phyloP scores from a whole-genome alignment of 2,888 invertebrate species.

The Troides aeacus region DNA sequence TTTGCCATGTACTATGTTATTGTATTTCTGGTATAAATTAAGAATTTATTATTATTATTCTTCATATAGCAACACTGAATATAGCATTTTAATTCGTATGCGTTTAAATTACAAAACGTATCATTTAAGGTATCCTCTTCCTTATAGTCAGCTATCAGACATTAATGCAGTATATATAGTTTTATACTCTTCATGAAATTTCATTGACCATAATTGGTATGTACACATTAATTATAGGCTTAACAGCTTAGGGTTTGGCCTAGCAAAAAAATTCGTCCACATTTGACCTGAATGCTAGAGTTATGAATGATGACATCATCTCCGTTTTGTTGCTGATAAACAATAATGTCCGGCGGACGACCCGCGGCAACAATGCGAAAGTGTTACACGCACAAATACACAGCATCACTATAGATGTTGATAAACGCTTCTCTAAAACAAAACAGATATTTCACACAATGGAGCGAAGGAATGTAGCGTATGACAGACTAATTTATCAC shows the following conservation, averaged over 20 bases:
- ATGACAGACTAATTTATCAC: constrained; percentile 5
- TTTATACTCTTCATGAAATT: too few relatives aligned
- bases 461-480: constrained; percentile 6
- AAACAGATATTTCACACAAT: constrained; percentile 24
- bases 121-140: too few relatives aligned
- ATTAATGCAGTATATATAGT: too few relatives aligned
- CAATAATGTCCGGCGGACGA: constrained; percentile 8
- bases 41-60: too few relatives aligned
- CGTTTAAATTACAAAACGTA: too few relatives aligned
- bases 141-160: too few relatives aligned
- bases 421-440: constrained; percentile 17
- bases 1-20: too few relatives aligned
- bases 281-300: background rate
- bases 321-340: background rate
- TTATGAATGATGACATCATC: background rate
- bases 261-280: background rate
- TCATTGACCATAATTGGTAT: too few relatives aligned
- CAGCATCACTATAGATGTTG: constrained; percentile 11
- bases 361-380: constrained; percentile 10
- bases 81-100: too few relatives aligned
- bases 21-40: too few relatives aligned
- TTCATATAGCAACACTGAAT: too few relatives aligned
- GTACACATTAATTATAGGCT: too few relatives aligned
- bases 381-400: constrained; percentile 11
- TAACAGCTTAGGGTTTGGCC: background rate